Evolutionary conservation across 35 echinoderm and acorn worm species (phyloP), one percentile per base, ranked within the genome.

Genomic region (Apostichopus parvimensis): DNA sequence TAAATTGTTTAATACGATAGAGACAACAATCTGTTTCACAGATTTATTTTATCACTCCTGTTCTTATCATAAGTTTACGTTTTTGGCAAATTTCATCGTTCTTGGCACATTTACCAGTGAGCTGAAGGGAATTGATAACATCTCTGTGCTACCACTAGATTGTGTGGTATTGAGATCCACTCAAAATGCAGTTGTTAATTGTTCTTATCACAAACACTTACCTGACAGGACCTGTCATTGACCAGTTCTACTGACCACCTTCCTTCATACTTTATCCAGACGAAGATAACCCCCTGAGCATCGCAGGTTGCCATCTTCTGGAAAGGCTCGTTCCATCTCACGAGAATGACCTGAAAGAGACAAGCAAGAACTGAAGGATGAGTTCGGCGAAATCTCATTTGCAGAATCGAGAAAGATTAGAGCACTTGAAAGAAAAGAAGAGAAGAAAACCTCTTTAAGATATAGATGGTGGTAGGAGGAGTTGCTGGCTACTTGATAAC

Each of bases 211-310:
- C 15, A 75, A 22, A 75, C 54, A 53, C 93, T 79, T 92, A 99
- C 97, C 95, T 99, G 97, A 59, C 97, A 99, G 73, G 97, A 96
- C 11, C 97, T 91, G 76, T 99, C 97, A 89, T 99, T 99, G 87
- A 99, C 97, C 87, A 99, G 89, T 77, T 99, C 97, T 10, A 99
- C 93, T 52, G 97, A 99, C 97, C 97, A 99, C 54, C 97, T 88
- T 13, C 97, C 97, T 78, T 99, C 97, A 83, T 99, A 99, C 82
- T 99, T 99, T 85, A 99, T 99, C 97, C 97, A 99, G n/a, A 99
- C 97, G 87, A 99, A 99, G 61, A 99, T 99, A 34, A 99, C 95
- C 11, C 97, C 97, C 76, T 99, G 93, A 15, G 89, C 95, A 90
- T 99, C 97, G 77, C 97, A 99, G 52, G 95, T 96, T 12, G 97